Conservation (phyloP, 2,113 vertebrate genomes). For the Nestor notabilis region DNA sequence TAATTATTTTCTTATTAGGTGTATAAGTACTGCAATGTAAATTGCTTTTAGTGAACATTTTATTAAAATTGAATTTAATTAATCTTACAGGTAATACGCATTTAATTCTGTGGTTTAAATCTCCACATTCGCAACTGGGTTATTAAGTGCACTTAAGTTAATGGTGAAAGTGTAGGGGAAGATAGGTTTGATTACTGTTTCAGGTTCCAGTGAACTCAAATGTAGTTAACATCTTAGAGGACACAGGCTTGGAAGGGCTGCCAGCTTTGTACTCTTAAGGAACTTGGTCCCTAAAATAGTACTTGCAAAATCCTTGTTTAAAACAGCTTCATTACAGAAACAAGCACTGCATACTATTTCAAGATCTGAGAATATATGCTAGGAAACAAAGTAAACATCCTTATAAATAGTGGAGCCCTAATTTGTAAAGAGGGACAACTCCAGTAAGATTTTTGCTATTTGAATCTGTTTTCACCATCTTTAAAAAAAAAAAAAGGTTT, state of each 20-base stretch:
- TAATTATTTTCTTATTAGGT: neutral
- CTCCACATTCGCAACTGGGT: neutral
- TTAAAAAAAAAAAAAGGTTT: neutral
- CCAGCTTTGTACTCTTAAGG: neutral
- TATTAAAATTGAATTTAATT: neutral
- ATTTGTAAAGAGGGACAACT: neutral
- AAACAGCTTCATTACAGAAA: neutral
- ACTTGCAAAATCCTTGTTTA: neutral
- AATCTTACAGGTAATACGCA: neutral
- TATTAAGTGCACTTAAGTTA: neutral
- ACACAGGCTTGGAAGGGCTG: neutral
- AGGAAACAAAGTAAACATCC: constrained; percentile 7
- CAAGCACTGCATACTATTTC: neutral
- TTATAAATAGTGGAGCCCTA: neutral
- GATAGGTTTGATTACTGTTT: neutral
- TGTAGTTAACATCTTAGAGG: neutral
- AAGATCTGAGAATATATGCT: neutral
- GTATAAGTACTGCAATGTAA: neutral
- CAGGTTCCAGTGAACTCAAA: neutral
- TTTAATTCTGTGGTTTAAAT: neutral
- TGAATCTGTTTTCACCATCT: neutral
- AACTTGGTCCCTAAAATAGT: neutral
- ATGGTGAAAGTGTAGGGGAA: neutral
- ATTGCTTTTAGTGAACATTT: neutral
- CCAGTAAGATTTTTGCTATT: neutral